These are phyloP conservation scores for Sinosuthora webbiana DNA, from an alignment of 2,113 vertebrate genomes.

Conservation along the genomic window DNA sequence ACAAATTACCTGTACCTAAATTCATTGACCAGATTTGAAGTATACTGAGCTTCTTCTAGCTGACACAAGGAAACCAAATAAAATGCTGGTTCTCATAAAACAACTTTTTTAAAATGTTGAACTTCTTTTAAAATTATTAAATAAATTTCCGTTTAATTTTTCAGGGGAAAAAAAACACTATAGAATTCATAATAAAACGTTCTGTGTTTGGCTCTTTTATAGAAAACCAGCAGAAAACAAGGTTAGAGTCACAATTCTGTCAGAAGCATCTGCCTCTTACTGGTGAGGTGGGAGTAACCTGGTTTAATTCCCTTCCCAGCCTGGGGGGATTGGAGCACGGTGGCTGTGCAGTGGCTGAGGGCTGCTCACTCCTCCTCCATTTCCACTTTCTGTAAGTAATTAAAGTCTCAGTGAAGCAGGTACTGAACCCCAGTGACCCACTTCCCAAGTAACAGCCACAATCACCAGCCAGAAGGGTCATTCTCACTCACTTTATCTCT, in stretches of 20 bases:
- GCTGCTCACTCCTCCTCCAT: background rate
- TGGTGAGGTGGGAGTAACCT: slow-evolving; percentile 27
- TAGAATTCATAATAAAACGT: background rate
- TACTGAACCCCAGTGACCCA: slow-evolving; percentile 41
- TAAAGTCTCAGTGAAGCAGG: slow-evolving; percentile 18
- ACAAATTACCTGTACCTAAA: background rate
- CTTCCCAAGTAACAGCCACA: slow-evolving; percentile 29
- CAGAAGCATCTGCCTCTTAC: background rate
- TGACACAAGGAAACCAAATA: background rate
- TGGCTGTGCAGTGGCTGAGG: background rate
- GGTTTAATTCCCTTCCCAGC: slow-evolving; percentile 45
- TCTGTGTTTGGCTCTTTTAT: background rate
- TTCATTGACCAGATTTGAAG: background rate
- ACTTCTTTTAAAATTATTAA: background rate
- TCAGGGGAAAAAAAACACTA: background rate
- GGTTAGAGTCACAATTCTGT: slow-evolving; percentile 14
- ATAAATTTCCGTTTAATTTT: background rate
- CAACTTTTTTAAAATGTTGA: background rate
- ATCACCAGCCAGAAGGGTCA: slow-evolving; percentile 15
- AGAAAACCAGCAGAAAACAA: background rate
- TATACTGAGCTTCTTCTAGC: background rate
- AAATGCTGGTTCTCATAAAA: background rate
- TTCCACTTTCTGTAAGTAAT: background rate
- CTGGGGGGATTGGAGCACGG: background rate
- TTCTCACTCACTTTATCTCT: slow-evolving; percentile 8